Conservation (phyloP, 2,113 vertebrate genomes). For the Clupea harengus region DNA sequence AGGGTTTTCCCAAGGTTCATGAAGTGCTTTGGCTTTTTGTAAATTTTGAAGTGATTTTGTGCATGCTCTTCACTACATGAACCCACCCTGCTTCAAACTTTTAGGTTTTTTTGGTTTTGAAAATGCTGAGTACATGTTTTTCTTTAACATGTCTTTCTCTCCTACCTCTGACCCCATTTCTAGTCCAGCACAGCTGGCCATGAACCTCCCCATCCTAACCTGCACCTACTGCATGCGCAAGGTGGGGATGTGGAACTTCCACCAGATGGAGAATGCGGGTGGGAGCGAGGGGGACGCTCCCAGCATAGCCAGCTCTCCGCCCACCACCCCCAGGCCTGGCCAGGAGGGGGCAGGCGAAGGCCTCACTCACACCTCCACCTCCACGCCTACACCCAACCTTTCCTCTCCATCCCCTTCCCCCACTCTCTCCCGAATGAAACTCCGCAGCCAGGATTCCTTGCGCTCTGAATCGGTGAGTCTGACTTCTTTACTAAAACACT, state of each 20-base stretch:
- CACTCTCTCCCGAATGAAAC: constrained; percentile 83
- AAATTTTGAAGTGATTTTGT: neutral
- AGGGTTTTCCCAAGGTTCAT: neutral
- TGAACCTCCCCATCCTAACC: constrained; percentile 78
- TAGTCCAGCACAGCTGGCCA: constrained; percentile 68
- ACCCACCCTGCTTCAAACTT: too few species aligned
- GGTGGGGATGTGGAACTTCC: constrained; percentile 89
- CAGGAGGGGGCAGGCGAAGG: neutral
- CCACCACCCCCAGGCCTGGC: constrained; percentile 9
- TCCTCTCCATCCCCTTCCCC: constrained; percentile 68
- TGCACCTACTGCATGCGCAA: constrained; percentile 90
- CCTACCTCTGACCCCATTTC: neutral
- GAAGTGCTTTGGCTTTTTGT: neutral
- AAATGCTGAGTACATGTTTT: neutral
- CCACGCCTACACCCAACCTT: too few species aligned
- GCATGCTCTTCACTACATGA: too few species aligned
- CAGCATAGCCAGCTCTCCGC: constrained; percentile 18
- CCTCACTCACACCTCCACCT: neutral
- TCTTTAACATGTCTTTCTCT: neutral
- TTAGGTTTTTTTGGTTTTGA: neutral
- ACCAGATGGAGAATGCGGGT: constrained; percentile 76
- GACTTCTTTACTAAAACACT: neutral
- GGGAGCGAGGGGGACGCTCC: constrained; percentile 62
- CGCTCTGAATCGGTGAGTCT: constrained; percentile 77
- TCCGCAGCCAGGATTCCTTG: constrained; percentile 81